Evolutionary conservation across 2,113 vertebrate genomes (phyloP).

Genomic region (Chionis minor): DNA sequence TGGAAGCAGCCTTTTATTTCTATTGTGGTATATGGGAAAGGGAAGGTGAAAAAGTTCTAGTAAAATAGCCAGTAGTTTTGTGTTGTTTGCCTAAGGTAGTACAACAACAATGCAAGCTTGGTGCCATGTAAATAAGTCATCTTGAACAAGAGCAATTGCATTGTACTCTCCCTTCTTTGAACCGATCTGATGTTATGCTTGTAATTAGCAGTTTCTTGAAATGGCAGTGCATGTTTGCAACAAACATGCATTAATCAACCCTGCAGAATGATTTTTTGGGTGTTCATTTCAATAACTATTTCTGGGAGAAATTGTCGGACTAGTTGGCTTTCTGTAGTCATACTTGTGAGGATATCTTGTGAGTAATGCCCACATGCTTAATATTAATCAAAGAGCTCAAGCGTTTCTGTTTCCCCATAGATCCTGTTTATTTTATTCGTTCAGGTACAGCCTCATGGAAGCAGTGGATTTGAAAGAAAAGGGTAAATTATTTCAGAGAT

Average conservation of each 20-base stretch:
- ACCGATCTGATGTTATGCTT: background rate
- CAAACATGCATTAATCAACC: background rate
- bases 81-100: background rate
- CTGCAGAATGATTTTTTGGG: background rate
- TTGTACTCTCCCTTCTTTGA: background rate
- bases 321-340: background rate
- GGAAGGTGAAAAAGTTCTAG: background rate
- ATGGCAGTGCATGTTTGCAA: background rate
- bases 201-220: background rate
- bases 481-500: background rate
- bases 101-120: background rate
- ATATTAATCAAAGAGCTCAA: background rate
- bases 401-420: background rate
- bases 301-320: background rate
- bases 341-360: background rate
- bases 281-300: background rate
- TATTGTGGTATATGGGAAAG: background rate
- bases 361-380: background rate
- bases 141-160: background rate
- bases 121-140: background rate
- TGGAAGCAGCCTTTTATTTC: background rate
- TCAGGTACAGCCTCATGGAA: background rate
- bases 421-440: background rate
- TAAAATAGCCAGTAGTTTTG: background rate
- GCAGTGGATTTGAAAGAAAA: background rate